These are phyloP conservation scores for Phaetusa simplex DNA, from an alignment of 2,113 vertebrate species.

Conservation along the genomic window DNA sequence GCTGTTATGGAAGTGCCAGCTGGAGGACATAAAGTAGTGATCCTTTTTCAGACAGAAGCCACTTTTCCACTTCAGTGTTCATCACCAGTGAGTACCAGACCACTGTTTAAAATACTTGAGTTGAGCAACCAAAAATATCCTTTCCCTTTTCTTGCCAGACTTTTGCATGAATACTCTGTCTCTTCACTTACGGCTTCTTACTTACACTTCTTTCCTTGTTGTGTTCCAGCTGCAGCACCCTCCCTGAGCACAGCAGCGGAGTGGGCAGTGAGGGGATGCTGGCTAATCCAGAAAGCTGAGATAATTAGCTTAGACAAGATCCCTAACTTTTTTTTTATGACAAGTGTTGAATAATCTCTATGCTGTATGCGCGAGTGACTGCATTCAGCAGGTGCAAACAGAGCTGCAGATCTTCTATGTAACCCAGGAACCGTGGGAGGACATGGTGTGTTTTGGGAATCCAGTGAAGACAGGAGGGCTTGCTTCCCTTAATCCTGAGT, in stretches of 20 bases:
- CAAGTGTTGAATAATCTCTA: not conserved
- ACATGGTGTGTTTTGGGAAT: not conserved
- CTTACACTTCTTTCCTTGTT: not conserved
- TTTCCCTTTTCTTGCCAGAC: not conserved
- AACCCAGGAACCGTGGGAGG: not conserved
- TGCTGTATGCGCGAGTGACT: not conserved
- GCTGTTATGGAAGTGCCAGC: not conserved
- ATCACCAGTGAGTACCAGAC: not conserved
- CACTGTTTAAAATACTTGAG: not conserved
- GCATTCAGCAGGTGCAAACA: not conserved
- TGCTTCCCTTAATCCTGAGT: not conserved
- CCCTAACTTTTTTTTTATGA: not conserved
- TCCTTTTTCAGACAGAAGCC: not conserved
- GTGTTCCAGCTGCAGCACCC: not conserved
- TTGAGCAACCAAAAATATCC: not conserved
- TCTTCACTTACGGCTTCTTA: not conserved
- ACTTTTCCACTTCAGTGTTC: not conserved
- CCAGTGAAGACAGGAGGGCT: not conserved
- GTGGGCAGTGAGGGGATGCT: not conserved
- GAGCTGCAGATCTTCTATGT: not conserved
- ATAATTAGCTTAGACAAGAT: not conserved
- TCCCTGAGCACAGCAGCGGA: not conserved
- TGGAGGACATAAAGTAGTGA: not conserved
- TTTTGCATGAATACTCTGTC: not conserved
- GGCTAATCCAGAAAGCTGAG: not conserved